These are phyloP conservation scores for Crossaster papposus DNA, from an alignment of 53 echinoderm and acorn worm genomes.

Conservation along the genomic window DNA sequence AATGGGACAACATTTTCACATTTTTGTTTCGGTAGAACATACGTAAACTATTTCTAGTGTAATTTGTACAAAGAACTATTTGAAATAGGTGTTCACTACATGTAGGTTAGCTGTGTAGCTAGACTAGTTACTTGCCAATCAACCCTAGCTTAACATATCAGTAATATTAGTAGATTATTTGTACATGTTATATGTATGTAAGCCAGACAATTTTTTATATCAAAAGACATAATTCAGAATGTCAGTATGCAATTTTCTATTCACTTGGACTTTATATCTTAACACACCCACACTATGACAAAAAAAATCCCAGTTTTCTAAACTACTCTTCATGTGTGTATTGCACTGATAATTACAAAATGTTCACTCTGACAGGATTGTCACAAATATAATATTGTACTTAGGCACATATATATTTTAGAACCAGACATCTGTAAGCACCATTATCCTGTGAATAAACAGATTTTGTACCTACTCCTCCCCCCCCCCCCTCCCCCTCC, in stretches of 20 bases:
- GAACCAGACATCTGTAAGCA: not conserved
- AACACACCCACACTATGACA: not conserved
- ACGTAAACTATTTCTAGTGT: slow-evolving; percentile 4
- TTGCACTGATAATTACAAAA: not conserved
- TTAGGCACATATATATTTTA: not conserved
- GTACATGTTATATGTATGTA: slow-evolving; percentile 62
- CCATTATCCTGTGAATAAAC: not conserved
- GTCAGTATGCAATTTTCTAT: slow-evolving; percentile 59
- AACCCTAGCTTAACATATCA: slow-evolving; percentile 57
- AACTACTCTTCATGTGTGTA: not conserved
- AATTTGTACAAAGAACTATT: slow-evolving; percentile 44
- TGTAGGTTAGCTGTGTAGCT: slow-evolving; percentile 3
- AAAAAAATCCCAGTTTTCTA: not conserved
- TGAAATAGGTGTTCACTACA: slow-evolving; percentile 45
- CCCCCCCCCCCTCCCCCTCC: too few relatives aligned
- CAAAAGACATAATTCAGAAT: slow-evolving; percentile 23
- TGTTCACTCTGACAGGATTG: not conserved
- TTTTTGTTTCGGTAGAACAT: slow-evolving; percentile 46
- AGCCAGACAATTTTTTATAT: slow-evolving; percentile 48
- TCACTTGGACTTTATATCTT: not conserved
- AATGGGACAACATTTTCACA: not conserved
- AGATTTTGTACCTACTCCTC: too few relatives aligned
- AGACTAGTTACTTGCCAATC: not conserved
- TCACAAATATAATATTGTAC: not conserved
- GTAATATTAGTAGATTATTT: slow-evolving; percentile 30